phyloP scores from a whole-genome alignment of 2,888 invertebrate genomes.

The Cyrtodaria siliqua region DNA sequence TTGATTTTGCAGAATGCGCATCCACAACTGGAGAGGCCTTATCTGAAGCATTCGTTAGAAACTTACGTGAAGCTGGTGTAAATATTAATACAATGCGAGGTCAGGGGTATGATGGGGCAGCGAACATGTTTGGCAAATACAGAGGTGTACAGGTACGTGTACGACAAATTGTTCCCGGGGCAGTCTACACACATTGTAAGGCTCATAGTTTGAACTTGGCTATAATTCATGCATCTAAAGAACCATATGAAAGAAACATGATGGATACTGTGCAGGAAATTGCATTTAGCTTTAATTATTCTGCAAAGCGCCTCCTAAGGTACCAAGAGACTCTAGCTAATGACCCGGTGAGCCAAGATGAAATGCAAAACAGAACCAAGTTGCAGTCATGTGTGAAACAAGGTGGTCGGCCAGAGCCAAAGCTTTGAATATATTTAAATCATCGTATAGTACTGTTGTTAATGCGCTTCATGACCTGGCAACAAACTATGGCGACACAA shows the following conservation, averaged over 20 bases:
- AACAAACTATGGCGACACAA: background rate
- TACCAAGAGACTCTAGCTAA: conserved; percentile 14
- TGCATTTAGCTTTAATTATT: conserved; percentile 34
- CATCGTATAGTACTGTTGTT: background rate
- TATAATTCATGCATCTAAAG: conserved; percentile 25
- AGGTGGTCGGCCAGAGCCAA: conserved; percentile 28
- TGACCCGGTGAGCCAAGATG: background rate
- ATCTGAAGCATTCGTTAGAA: conserved; percentile 8
- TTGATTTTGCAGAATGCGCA: conserved; percentile 23
- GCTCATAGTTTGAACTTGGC: conserved; percentile 36
- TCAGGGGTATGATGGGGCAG: conserved; percentile 58
- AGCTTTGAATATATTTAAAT: conserved; percentile 13
- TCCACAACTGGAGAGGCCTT: conserved; percentile 18
- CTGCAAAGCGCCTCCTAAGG: conserved; percentile 26
- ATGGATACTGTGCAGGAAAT: conserved; percentile 32
- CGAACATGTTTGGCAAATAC: conserved; percentile 41
- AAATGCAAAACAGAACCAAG: conserved; percentile 13
- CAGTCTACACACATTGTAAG: conserved; percentile 55
- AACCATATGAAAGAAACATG: conserved; percentile 19
- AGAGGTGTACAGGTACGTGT: conserved; percentile 53
- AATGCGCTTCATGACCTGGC: background rate
- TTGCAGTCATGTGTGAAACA: conserved; percentile 33
- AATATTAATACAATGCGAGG: conserved; percentile 32
- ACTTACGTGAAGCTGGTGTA: conserved; percentile 16
- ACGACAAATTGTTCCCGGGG: conserved; percentile 18